phyloP scores from a whole-genome alignment of 2,888 invertebrate genomes.

The Stramonita haemastoma region DNA sequence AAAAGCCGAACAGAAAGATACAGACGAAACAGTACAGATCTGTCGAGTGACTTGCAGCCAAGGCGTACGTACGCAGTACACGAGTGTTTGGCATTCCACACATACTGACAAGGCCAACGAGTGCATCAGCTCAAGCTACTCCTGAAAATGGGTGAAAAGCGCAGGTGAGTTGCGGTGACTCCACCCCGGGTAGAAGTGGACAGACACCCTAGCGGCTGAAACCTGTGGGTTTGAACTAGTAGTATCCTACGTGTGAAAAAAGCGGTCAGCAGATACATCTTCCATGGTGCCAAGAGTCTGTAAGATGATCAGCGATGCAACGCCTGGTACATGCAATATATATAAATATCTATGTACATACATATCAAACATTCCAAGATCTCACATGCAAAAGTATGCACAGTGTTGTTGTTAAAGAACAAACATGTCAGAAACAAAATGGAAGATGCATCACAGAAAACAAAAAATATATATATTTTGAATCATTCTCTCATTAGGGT shows the following conservation, averaged over 20 bases:
- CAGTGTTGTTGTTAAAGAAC: neutral
- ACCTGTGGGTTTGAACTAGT: neutral
- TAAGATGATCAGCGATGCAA: neutral
- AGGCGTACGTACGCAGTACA: neutral
- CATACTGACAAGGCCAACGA: neutral
- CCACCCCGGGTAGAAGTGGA: neutral
- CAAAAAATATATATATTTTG: too few relatives aligned
- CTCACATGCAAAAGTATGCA: conserved; percentile 15
- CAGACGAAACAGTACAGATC: neutral
- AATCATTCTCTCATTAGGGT: too few relatives aligned
- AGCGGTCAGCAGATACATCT: neutral
- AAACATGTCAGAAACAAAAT: neutral
- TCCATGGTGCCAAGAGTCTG: neutral
- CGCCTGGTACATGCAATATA: neutral
- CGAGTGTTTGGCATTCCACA: neutral
- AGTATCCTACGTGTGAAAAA: neutral
- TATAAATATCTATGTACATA: neutral
- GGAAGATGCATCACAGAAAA: neutral
- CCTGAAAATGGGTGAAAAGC: conserved; percentile 3
- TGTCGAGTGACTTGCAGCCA: neutral
- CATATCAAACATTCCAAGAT: neutral
- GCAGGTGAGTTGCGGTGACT: neutral
- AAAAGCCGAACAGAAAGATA: neutral
- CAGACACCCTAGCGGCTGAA: neutral
- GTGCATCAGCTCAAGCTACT: neutral